Evolutionary conservation across 2,888 invertebrate genomes (phyloP), one percentile per base, ranked within the genome.

Genomic region (Dinocampus coccinellae): DNA sequence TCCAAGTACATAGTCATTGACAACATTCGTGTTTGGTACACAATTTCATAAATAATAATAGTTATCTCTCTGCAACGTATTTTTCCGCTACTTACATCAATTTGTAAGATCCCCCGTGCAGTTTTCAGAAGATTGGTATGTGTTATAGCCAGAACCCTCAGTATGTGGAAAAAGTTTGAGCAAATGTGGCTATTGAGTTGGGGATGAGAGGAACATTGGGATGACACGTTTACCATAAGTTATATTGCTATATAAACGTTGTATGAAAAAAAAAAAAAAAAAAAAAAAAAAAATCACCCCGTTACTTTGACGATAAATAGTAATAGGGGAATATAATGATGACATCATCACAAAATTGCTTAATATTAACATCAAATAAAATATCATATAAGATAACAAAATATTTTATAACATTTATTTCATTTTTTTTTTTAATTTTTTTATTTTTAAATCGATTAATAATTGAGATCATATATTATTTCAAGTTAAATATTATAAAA

Each of bases 11-110:
- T 7, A 16, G 11, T 2, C 16, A 24, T 11, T 52, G 66, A 55
- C 70, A 73, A 76, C 72, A 76, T 75, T 26, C 73, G 73, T 72
- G 13, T 29, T 47, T 47, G 24, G 22, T 39, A 61, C 61, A 24
- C 61, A 24, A 39, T 39, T 24, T 39, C 61, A 61, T 36, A 61
- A 61, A 36, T 34, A 39, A 52, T 58, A 29, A 42, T 26, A 55
- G 26, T 55, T 55, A 55, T 55, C 0, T 26, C 26, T 55, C 13
- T 55, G 13, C 22, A 34, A 63, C 52, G 24, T 39, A 26, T 39
- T 61, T 61, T 24, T 34, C 24, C 20, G 60, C 11, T 36, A 61
- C 24, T 63, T 47, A 63, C 47, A 63, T 47, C 42, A 63, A 47
- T 47, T 42, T 47, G n/a, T 2, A 52, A 63, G 61, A 24, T 39